These are phyloP conservation scores for Drosophila affinis DNA, from an alignment of 2,888 invertebrate genomes.

Conservation along the genomic window DNA sequence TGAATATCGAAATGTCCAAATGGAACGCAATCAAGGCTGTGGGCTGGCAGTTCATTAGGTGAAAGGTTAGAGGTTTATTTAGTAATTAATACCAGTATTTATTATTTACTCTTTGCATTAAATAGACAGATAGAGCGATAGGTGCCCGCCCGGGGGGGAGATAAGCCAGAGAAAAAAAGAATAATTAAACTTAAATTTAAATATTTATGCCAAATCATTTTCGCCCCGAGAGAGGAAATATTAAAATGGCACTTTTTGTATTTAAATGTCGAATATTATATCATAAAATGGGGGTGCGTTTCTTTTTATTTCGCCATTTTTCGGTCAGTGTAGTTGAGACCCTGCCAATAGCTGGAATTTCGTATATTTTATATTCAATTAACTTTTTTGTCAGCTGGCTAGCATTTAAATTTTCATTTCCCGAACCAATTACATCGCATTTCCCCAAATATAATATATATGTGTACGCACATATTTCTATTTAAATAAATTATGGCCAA, in stretches of 20 bases:
- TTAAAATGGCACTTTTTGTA: no score
- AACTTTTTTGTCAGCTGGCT: not conserved
- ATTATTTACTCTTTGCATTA: not conserved
- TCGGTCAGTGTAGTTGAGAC: no score
- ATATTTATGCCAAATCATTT: no score
- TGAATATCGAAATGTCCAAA: slow-evolving; percentile 2
- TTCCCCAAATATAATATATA: not conserved
- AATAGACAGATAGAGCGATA: no score
- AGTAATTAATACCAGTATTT: not conserved
- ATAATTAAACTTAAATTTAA: no score
- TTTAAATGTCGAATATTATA: no score
- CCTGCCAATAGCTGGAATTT: not conserved
- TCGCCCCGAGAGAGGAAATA: no score
- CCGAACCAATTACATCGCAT: not conserved
- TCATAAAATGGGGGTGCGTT: no score
- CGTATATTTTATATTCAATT: not conserved
- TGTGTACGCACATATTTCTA: not conserved
- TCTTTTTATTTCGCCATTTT: no score
- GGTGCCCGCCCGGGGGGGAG: no score
- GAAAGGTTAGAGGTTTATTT: slow-evolving; percentile 38
- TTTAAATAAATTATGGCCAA: slow-evolving; percentile 33
- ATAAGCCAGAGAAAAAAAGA: no score
- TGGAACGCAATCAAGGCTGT: slow-evolving; percentile 3
- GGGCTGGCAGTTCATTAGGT: slow-evolving; percentile 21
- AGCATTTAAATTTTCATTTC: slow-evolving; percentile 22